Evolutionary conservation across 2,113 vertebrate genomes (phyloP).

Genomic region (Lepidothrix coronata): DNA sequence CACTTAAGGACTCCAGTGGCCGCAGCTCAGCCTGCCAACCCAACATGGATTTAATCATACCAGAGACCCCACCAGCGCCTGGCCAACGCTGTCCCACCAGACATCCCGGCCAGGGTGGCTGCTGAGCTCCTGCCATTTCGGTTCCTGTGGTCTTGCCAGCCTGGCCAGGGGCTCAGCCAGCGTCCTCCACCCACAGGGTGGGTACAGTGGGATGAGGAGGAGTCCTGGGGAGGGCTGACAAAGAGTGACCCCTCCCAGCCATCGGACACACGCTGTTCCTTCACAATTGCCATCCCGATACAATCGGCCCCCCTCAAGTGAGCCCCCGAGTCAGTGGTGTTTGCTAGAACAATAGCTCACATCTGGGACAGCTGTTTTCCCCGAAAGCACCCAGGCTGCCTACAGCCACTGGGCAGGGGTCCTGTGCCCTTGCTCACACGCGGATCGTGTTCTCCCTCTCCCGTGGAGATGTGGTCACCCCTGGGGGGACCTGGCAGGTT

Average conservation of each 20-base stretch:
- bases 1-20: neutral
- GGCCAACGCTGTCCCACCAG: neutral
- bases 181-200: neutral
- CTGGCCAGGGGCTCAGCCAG: neutral
- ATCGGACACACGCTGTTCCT: neutral
- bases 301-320: neutral
- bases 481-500: neutral
- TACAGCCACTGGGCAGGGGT: neutral
- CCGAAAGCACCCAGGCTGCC: neutral
- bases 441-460: neutral
- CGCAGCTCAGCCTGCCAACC: conserved; percentile 23
- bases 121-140: neutral
- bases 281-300: conserved; percentile 4
- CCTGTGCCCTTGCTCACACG: neutral
- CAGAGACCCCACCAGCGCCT: neutral
- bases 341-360: conserved; percentile 36
- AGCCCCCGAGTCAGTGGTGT: neutral
- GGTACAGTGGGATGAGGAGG: rapidly evolving
- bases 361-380: conserved; percentile 42
- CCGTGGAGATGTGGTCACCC: rapidly evolving
- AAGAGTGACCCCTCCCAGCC: neutral
- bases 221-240: neutral
- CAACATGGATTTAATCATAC: neutral
- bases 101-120: neutral
- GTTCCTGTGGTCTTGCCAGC: neutral